These are phyloP conservation scores for Rhyacichthys aspro DNA, from an alignment of 2,797 vertebrate genomes.

Conservation along the genomic window DNA sequence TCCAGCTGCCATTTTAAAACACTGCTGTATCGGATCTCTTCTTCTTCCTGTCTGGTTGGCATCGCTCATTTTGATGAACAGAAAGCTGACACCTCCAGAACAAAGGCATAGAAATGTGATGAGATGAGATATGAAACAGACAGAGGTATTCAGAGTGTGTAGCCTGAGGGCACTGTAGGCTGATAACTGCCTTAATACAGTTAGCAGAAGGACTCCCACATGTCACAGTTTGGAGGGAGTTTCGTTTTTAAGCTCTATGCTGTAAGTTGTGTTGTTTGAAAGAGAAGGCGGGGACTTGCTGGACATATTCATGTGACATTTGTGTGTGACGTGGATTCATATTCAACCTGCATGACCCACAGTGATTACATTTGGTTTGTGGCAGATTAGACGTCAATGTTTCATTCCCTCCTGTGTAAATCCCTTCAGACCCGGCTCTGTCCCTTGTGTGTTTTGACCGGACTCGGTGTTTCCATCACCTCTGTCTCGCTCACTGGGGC, in stretches of 20 bases:
- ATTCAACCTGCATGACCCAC: conserved; percentile 30
- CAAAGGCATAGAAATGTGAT: conserved; percentile 37
- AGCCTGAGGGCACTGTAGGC: conserved; percentile 19
- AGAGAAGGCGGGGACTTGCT: too few species aligned
- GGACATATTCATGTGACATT: conserved; percentile 6
- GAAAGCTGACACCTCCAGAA: conserved; percentile 42
- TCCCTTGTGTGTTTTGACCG: conserved; percentile 36
- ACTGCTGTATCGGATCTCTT: conserved; percentile 18
- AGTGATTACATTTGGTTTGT: conserved; percentile 46
- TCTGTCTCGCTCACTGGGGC: too few species aligned
- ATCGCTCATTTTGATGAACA: conserved; percentile 14
- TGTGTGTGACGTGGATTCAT: conserved; percentile 5
- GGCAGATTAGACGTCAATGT: conserved; percentile 39
- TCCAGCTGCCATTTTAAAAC: too few species aligned
- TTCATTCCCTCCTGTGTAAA: conserved; percentile 35
- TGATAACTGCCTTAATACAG: conserved; percentile 21
- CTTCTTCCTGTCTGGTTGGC: conserved; percentile 19
- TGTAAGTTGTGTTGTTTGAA: too few species aligned
- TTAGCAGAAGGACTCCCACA: too few species aligned
- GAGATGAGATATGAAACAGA: conserved; percentile 47
- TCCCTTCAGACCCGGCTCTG: conserved; percentile 37
- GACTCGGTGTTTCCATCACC: conserved; percentile 19
- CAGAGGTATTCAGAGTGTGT: conserved; percentile 10
- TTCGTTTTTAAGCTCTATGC: too few species aligned
- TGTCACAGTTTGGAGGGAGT: too few species aligned